These are phyloP conservation scores for Mellilla xanthometata DNA, from an alignment of 2,888 invertebrate genomes.

Conservation along the genomic window DNA sequence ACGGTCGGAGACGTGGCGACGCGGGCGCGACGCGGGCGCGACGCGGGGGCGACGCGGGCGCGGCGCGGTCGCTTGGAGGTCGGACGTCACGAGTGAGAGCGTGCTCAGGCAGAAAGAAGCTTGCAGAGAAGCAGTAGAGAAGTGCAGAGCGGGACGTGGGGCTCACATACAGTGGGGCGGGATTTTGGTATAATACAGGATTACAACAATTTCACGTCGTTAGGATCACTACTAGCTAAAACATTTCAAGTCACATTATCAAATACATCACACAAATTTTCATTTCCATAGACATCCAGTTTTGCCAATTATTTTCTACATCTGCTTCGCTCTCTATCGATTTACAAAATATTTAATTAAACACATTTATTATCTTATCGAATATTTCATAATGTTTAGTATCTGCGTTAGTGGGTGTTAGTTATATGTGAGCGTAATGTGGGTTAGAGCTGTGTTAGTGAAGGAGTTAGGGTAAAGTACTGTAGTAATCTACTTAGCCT, in stretches of 20 bases:
- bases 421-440: slow-evolving; percentile 76
- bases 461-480: slow-evolving; percentile 29
- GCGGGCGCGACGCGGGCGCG: no score
- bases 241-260: slow-evolving; percentile 48
- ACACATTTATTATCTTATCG: slow-evolving; percentile 40
- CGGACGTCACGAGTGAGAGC: slow-evolving; percentile 71
- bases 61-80: slow-evolving; percentile 57
- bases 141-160: slow-evolving; percentile 82
- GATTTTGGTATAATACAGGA: slow-evolving; percentile 78
- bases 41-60: no score
- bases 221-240: slow-evolving; percentile 66
- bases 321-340: slow-evolving; percentile 30
- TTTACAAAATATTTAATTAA: slow-evolving; percentile 23
- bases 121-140: slow-evolving; percentile 83
- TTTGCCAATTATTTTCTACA: slow-evolving; percentile 38
- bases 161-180: slow-evolving; percentile 77
- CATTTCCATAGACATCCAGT: slow-evolving; percentile 33
- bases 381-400: slow-evolving; percentile 57
- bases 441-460: slow-evolving; percentile 73
- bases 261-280: slow-evolving; percentile 29
- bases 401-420: slow-evolving; percentile 62
- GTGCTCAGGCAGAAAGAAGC: slow-evolving; percentile 82
- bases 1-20: slow-evolving; percentile 36
- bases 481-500: slow-evolving; percentile 42
- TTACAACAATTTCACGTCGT: slow-evolving; percentile 71